Percentiles rank a stretch among this genome's conserved stretches.
Evolutionary conservation across 2,888 invertebrate genomes (phyloP).

Genomic region (Calliopum simillimum): DNA sequence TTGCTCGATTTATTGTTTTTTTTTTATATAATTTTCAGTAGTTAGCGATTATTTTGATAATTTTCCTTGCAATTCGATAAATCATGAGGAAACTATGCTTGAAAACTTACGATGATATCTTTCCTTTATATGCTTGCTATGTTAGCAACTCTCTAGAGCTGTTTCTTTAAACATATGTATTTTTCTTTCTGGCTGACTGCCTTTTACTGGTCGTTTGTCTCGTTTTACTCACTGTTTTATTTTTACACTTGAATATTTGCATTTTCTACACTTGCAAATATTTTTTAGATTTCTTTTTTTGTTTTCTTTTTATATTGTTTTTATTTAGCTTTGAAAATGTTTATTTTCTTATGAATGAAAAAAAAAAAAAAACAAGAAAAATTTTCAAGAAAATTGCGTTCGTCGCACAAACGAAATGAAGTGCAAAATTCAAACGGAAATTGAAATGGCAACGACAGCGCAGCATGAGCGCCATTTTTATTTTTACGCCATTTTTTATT

Average conservation of each 20-base stretch:
- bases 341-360: neutral
- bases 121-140: neutral
- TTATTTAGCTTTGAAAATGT: conserved; percentile 15
- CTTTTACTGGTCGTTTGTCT: conserved; percentile 7
- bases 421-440: conserved; percentile 63
- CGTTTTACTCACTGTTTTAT: conserved; percentile 21
- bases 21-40: too few species aligned
- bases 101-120: too few species aligned
- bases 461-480: conserved; percentile 6
- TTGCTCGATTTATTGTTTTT: too few species aligned
- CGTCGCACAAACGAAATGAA: conserved; percentile 59
- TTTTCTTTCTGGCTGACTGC: conserved; percentile 42
- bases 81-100: too few species aligned
- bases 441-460: conserved; percentile 56
- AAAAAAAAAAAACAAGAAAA: conserved; percentile 30
- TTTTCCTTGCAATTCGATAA: too few species aligned
- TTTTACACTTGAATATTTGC: conserved; percentile 40
- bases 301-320: conserved; percentile 24
- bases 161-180: too few species aligned
- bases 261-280: conserved; percentile 21
- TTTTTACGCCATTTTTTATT: conserved; percentile 18
- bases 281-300: conserved; percentile 15
- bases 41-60: too few species aligned
- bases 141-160: neutral
- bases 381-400: conserved; percentile 53